A percentile compares a stretch with the other conserved stretches of the same genome.
Evolutionary conservation across 1,140 invertebrate species (phyloP).

Genomic region (Agraylea sexmaculata): DNA sequence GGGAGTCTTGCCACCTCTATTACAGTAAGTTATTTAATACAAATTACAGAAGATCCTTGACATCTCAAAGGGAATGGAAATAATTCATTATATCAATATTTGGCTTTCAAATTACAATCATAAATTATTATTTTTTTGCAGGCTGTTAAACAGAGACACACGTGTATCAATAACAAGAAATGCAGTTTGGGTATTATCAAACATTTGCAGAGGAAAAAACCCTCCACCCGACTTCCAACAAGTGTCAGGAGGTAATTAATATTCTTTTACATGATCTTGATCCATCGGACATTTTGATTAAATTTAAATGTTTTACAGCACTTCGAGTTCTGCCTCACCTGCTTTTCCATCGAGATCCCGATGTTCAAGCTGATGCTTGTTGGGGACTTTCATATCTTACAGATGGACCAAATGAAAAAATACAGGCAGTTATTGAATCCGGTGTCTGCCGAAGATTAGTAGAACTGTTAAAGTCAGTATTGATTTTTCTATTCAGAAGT

Average conservation of each 20-base stretch:
- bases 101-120: neutral
- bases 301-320: constrained; percentile 38
- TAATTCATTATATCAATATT: constrained; percentile 13
- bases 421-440: constrained; percentile 94
- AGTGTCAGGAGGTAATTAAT: constrained; percentile 48
- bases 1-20: constrained; percentile 75
- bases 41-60: too few species aligned
- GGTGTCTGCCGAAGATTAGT: constrained; percentile 90
- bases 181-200: constrained; percentile 95
- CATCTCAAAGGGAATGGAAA: neutral
- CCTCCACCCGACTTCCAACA: constrained; percentile 89
- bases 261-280: neutral
- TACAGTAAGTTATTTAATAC: constrained; percentile 66
- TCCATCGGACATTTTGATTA: neutral
- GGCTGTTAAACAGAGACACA: constrained; percentile 69
- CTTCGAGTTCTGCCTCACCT: constrained; percentile 79
- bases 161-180: constrained; percentile 89
- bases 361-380: constrained; percentile 89
- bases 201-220: constrained; percentile 93
- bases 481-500: constrained; percentile 2
- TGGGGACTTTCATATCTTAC: constrained; percentile 92
- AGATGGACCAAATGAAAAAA: constrained; percentile 96
- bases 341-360: constrained; percentile 79
- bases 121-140: constrained; percentile 32
- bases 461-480: constrained; percentile 77